Percentiles rank a stretch among this genome's conserved stretches.
Evolutionary conservation across 2,888 invertebrate species (phyloP).

Genomic region (Leptodirus hochenwartii): DNA sequence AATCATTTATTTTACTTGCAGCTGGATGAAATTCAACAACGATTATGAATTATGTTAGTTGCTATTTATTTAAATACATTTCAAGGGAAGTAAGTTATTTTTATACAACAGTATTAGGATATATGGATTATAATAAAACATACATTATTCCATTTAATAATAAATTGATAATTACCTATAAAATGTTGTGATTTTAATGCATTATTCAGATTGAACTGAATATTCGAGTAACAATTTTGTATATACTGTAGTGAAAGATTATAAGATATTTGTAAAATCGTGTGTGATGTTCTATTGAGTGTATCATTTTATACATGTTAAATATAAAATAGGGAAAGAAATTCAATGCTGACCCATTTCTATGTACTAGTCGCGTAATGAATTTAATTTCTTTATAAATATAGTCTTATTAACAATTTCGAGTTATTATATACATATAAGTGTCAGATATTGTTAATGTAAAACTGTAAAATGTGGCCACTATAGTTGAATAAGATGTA

Average conservation of each 20-base stretch:
- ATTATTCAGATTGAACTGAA: no score
- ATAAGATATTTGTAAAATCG: constrained; percentile 14
- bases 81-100: no score
- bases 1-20: no score
- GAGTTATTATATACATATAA: constrained; percentile 7
- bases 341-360: background rate
- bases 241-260: no score
- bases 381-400: constrained; percentile 1
- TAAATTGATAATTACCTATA: constrained; percentile 2
- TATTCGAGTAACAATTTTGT: no score
- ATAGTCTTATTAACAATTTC: constrained; percentile 8
- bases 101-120: no score
- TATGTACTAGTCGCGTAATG: background rate
- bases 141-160: background rate
- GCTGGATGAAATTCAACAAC: no score
- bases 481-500: constrained; percentile 14
- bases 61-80: no score
- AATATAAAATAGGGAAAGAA: constrained; percentile 8
- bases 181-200: no score
- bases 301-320: constrained; percentile 16
- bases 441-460: constrained; percentile 10
- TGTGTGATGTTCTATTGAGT: constrained; percentile 14
- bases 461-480: constrained; percentile 10
- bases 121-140: no score
- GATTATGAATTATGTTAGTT: no score